These are phyloP conservation scores for Carpatolechia fugitivella DNA, from an alignment of 2,888 invertebrate species.

Conservation along the genomic window DNA sequence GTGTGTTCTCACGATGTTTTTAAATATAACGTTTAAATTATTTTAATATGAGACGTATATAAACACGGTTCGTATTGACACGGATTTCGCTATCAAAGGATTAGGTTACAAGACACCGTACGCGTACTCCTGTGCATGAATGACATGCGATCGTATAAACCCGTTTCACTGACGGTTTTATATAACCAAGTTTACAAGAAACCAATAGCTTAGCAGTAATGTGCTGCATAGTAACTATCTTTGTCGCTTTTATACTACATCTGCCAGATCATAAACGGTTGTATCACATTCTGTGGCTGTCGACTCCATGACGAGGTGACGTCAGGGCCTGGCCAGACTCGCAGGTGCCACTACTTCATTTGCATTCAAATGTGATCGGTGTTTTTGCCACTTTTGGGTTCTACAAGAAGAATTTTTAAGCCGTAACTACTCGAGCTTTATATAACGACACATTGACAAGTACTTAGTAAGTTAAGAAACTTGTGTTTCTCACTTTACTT, in stretches of 20 bases:
- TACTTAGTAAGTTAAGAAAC: too few species aligned
- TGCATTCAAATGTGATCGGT: slow-evolving; percentile 39
- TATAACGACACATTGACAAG: too few species aligned
- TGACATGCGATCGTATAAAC: neutral
- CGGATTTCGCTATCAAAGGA: neutral
- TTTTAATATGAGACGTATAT: neutral
- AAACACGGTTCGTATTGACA: slow-evolving; percentile 6
- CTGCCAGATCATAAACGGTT: neutral
- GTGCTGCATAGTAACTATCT: neutral
- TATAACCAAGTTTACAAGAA: neutral
- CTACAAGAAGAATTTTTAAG: neutral
- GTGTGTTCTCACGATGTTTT: slow-evolving; percentile 28
- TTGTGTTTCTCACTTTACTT: too few species aligned
- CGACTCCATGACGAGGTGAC: slow-evolving; percentile 36
- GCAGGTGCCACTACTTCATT: slow-evolving; percentile 68
- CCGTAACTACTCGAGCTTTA: too few species aligned
- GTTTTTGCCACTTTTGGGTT: slow-evolving; percentile 1
- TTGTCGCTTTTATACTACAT: neutral
- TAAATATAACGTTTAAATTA: neutral
- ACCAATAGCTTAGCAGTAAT: neutral
- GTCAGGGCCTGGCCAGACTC: slow-evolving; percentile 60
- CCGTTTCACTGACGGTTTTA: neutral
- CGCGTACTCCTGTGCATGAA: too few species aligned
- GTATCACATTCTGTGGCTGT: neutral
- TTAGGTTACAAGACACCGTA: neutral